Evolutionary conservation across 2,113 vertebrate genomes (phyloP), one percentile per base, ranked within the genome.

Genomic region (Collichthys lucidus): DNA sequence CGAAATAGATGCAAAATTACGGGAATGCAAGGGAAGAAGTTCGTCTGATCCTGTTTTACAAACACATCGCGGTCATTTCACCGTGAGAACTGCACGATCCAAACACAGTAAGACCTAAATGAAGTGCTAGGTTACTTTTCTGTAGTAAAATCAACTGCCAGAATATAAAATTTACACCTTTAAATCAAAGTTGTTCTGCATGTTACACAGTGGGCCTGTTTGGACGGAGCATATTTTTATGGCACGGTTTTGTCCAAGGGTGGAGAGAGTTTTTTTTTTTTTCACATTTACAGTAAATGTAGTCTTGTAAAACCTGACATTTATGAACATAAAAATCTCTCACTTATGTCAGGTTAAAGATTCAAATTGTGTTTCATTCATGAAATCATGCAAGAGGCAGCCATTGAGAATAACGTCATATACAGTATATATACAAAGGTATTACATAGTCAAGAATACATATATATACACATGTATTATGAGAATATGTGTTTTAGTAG

Each of bases 251-350:
- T 62, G 61, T 71, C 65, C 70, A 75, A 77, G 69, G 31, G 77
- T 68, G 47, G 53, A 63, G 67, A 35, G 22, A 4, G 0, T 31
- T 52, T 40, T 22, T 72, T 50, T 70, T 46, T 7, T 60, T 47
- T 24, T 66, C 16, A 57, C 44, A 70, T 76, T 73, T 59, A 76
- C 55, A 79, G 59, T 66, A 86, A 82, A 56, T 77, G 11, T 26
- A 35, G 9, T 40, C 44, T 52, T 44, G n/a, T 79, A 69, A 70
- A 87, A 81, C 24, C 4, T 75, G 1, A 70, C 19, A 49, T 83
- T 83, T 68, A 52, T 62, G 49, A 76, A 71, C 4, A 56, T 52
- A 1, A 50, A 63, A 74, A 59, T 77, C 12, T 61, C 31, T 72
- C 20, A 63, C 47, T 50, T 24, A 42, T 63, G 60, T 80, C 14